Evolutionary conservation across 2,113 vertebrate species (phyloP).

Genomic region (Elaphurus davidianus): DNA sequence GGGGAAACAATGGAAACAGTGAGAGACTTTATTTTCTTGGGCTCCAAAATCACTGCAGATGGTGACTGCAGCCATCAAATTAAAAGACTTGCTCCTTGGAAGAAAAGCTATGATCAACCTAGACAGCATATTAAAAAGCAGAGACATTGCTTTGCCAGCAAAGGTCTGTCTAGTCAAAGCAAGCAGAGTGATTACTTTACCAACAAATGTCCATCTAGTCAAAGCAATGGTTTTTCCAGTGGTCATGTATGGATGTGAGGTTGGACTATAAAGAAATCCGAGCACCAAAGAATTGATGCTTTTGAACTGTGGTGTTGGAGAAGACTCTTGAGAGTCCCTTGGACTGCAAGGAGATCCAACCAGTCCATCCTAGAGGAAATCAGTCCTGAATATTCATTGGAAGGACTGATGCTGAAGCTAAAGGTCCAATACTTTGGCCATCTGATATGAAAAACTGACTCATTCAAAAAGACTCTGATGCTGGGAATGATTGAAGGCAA

Average conservation of each 20-base stretch:
- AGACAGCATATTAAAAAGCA: neutral
- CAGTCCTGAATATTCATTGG: neutral
- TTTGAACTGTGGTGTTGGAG: neutral
- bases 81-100: neutral
- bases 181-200: neutral
- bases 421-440: neutral
- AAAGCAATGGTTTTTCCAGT: neutral
- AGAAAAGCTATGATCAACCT: neutral
- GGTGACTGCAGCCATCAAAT: neutral
- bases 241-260: neutral
- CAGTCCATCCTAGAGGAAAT: neutral
- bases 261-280: neutral
- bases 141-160: no score
- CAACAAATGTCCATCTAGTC: neutral
- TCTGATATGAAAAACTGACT: neutral
- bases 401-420: neutral
- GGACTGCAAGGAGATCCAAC: neutral
- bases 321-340: neutral
- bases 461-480: neutral
- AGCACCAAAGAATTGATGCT: fast-evolving
- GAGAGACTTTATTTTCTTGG: fast-evolving
- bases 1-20: neutral
- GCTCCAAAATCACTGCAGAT: neutral
- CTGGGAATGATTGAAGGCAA: neutral
- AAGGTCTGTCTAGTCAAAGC: no score